Base-by-base conservation (phyloP, 2,888 invertebrate genomes). In the Cheilosia vernalis region DNA sequence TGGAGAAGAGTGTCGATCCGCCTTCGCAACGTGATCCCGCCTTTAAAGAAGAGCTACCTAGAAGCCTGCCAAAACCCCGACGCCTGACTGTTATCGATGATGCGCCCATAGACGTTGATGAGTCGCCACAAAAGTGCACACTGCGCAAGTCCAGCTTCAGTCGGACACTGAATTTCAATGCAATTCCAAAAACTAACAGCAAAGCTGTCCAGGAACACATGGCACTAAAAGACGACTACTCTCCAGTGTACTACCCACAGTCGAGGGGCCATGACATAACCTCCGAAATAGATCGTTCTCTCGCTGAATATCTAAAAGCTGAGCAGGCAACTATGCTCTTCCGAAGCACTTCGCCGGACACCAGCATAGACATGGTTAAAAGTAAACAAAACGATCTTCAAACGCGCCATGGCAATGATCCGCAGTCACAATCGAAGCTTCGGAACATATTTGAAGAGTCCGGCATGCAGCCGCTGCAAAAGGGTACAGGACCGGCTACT, bases 391-490 rank as follows among this genome's bases (percentile, higher is more conserved):
- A 19, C 7, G 61, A 44, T 58, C 24, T 40, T 1, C 37, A 56
- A 15, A 37, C 58, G 0, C 30, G 47, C 21, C 42, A 13, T 37
- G 10, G 33, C 15, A 53, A n/a, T 4, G 47, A 51, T 1, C 33
- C 37, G n/a, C 40, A 58, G 6, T 27, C 53, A 0, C 60, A 61
- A 24, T 40, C 61, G 7, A 33, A 17, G 13, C 70, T 55, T 24
- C 58, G 61, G 4, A 66, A 70, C 17, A 30, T 84, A n/a, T 64
- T 79, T 4, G 84, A 84, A 33, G 84, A 79, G 21, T 84, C 84
- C 7, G 84, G 80, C 4, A 84, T 80, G 69, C 80, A 80, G 53
- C 84, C 74, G 13, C 37, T 80, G 4, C 70, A 44, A 27, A 27
- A 15, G 10, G 0, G 24, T 5, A 10, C 30, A 49, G 15, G 7